Conservation (phyloP, 2,113 vertebrate genomes). For the Prunella himalayana region DNA sequence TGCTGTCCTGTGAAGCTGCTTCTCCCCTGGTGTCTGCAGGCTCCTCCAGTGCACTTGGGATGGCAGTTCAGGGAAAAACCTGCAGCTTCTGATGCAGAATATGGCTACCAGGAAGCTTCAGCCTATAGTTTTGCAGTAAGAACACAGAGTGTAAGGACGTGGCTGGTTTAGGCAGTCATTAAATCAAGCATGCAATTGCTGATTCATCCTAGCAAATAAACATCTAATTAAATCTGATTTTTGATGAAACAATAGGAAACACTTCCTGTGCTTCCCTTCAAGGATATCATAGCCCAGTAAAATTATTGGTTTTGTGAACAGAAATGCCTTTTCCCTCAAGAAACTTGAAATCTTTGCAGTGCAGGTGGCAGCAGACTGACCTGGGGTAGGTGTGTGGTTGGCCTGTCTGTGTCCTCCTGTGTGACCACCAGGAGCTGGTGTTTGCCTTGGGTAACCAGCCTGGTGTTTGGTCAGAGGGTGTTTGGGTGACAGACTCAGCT, state of each 20-base stretch:
- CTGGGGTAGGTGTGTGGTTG: not conserved
- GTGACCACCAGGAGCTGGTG: fast-evolving
- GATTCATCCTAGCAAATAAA: not conserved
- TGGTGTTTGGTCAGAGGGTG: not conserved
- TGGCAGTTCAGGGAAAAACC: not conserved
- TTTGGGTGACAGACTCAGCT: not conserved
- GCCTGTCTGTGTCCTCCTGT: not conserved
- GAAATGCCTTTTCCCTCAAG: not conserved
- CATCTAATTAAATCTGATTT: not conserved
- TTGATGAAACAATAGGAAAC: not conserved
- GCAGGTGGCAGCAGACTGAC: fast-evolving
- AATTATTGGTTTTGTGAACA: not conserved
- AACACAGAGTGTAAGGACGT: not conserved
- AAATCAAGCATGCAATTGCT: not conserved
- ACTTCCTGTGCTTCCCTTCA: not conserved
- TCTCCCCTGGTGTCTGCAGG: not conserved
- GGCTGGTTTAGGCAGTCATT: not conserved
- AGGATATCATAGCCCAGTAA: not conserved
- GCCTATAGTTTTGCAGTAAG: not conserved
- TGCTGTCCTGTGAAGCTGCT: not conserved
- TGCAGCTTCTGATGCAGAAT: not conserved
- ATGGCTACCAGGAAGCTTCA: not conserved
- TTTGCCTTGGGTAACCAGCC: not conserved
- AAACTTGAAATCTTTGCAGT: not conserved
- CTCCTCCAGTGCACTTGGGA: not conserved